Evolutionary conservation across 2,113 vertebrate genomes (phyloP), one percentile per base, ranked within the genome.

Genomic region (Megaleporinus macrocephalus): DNA sequence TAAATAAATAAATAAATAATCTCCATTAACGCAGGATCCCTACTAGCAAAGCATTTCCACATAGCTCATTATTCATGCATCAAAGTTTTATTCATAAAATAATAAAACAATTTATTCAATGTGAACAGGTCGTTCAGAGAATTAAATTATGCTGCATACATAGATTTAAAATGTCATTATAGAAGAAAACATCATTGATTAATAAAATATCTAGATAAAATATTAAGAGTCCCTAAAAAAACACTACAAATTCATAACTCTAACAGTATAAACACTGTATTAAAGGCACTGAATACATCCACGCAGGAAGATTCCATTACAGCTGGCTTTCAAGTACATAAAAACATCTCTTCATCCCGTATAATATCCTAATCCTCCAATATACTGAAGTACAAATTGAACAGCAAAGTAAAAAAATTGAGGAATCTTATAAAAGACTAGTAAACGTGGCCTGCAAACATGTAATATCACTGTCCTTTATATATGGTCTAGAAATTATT

Each of bases 51-150:
- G 5, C 41, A 51, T 2, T 1, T 51, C 5, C 12, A 27, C 36
- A 9, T 12, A 53, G 51, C 22, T 4, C 13, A 68, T 1, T n/a
- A 36, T 71, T 74, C 44, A 84, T 53, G 53, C 44, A 51, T 27
- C 47, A 26, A 70, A 29, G 20, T 14, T 84, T 80, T 83, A 77
- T 77, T 86, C 59, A 69, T 73, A 86, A 80, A 86, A 86, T 73
- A 76, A 84, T 51, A 59, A 36, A 74, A 20, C 57, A 65, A 76
- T 80, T 82, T 73, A 70, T 81, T 84, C 69, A 81, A 85, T 81
- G 77, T 74, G 75, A 85, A 85, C 79, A 78, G 47, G 73, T 74
- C 3, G 29, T 82, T 59, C 24, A 57, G 69, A 85, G 76, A 61
- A 77, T 78, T 69, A 72, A 75, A 80, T 81, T 77, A 82, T 53